phyloP scores from a whole-genome alignment of 1,140 invertebrate genomes.

The Condylostylus longicornis region DNA sequence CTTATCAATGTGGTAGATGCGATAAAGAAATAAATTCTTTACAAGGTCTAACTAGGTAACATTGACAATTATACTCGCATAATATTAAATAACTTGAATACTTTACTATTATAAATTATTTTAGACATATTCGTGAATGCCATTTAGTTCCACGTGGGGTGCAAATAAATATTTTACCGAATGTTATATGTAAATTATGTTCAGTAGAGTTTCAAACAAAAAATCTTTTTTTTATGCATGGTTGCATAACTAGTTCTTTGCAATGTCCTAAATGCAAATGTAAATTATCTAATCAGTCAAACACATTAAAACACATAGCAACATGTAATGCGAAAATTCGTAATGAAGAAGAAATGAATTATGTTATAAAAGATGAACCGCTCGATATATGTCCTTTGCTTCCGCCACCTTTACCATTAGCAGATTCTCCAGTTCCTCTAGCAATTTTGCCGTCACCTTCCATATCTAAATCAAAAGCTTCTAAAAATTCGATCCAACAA shows the following conservation, averaged over 20 bases:
- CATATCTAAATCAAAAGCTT: too few species aligned
- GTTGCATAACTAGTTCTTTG: slow-evolving; percentile 21
- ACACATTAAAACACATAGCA: slow-evolving; percentile 21
- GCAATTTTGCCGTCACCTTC: too few species aligned
- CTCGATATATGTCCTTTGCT: too few species aligned
- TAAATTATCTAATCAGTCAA: slow-evolving; percentile 11
- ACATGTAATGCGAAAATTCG: slow-evolving; percentile 7
- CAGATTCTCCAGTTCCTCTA: too few species aligned
- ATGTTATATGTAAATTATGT: slow-evolving; percentile 23
- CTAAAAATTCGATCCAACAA: too few species aligned
- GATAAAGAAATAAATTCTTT: slow-evolving; percentile 18
- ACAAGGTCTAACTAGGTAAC: slow-evolving; percentile 4
- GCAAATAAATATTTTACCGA: slow-evolving; percentile 18
- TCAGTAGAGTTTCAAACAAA: slow-evolving; percentile 23
- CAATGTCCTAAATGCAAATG: slow-evolving; percentile 24
- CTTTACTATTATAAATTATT: slow-evolving; percentile 5
- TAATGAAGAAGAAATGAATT: too few species aligned
- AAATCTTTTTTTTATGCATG: slow-evolving; percentile 25
- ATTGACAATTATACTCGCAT: not conserved
- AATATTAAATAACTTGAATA: not conserved
- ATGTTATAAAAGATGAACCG: too few species aligned
- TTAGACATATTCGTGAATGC: slow-evolving; percentile 22
- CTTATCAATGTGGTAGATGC: slow-evolving; percentile 22
- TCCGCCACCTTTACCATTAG: too few species aligned
- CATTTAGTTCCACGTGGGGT: slow-evolving; percentile 11